Conservation (phyloP, 2,888 invertebrate species). For the Cryptus armator region DNA sequence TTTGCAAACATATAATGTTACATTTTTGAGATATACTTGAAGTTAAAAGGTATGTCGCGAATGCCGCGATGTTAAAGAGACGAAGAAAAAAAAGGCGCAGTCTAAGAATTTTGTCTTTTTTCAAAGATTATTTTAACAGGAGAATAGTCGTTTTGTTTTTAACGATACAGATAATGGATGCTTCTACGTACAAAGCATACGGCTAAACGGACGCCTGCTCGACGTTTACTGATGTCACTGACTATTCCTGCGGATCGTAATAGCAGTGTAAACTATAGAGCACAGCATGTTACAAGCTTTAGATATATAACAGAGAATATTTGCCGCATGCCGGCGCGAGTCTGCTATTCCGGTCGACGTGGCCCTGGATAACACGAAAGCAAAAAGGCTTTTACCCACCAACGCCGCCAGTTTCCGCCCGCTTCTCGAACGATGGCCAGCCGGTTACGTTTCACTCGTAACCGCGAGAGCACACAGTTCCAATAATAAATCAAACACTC, state of each 20-base stretch:
- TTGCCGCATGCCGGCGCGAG: constrained; percentile 30
- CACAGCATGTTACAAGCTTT: constrained; percentile 33
- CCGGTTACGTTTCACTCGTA: constrained; percentile 31
- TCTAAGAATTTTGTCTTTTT: not conserved
- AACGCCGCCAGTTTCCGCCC: constrained; percentile 20
- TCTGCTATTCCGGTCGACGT: constrained; percentile 74
- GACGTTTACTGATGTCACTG: constrained; percentile 76
- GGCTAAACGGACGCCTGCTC: constrained; percentile 34
- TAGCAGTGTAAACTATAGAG: constrained; percentile 51
- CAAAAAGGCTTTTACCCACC: constrained; percentile 49
- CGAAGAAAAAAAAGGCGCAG: too few relatives aligned
- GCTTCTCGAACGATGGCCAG: constrained; percentile 9
- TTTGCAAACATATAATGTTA: too few relatives aligned
- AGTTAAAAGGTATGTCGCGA: too few relatives aligned
- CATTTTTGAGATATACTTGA: too few relatives aligned
- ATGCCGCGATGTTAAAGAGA: too few relatives aligned
- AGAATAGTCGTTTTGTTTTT: not conserved
- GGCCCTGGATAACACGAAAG: constrained; percentile 73
- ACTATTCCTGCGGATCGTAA: constrained; percentile 74
- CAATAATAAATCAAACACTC: constrained; percentile 38
- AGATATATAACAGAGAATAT: constrained; percentile 45
- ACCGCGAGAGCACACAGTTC: constrained; percentile 20
- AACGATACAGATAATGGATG: not conserved
- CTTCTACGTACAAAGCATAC: not conserved
- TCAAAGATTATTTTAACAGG: not conserved